Evolutionary conservation across 2,888 invertebrate species (phyloP), one percentile per base, ranked within the genome.

Genomic region (Anodontia alba): DNA sequence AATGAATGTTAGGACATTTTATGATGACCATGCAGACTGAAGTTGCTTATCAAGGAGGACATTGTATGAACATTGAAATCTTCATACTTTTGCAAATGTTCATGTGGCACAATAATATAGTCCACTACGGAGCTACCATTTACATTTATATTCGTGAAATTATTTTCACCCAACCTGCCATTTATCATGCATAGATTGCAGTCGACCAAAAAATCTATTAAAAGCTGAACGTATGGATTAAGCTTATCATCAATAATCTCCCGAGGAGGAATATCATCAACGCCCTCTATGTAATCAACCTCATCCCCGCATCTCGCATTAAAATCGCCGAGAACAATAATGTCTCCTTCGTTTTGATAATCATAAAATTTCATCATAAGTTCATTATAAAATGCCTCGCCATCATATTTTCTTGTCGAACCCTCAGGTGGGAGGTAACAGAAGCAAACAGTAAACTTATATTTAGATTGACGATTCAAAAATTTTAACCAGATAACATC

Each of bases 101-200:
- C 67, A 67, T 67, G 38, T 23, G 67, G 67, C 20, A 67, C 67
- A 23, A 67, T 67, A 3, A 67, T 67, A 23, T 67, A 67, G 36
- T 67, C 67, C 1, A 67, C 67, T 36, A 67, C 67, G 20, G 67
- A 67, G 38, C 38, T 36, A 1, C 67, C 67, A n/a, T 23, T 67
- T 15, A 5, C n/a, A 36, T 36, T 38, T 17, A 67, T 42, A 7
- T 67, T 36, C n/a, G 36, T 67, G 20, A 67, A 67, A 67, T 67
- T 38, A n/a, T 67, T 67, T 36, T 67, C 5, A 3, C 67, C 67
- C 7, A 20, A 15, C n/a, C 67, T 36, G 5, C 67, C 67, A 23
- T 67, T 67, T 67, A 67, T 36, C 67, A 36, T 67, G 23, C 67
- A 67, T 7, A 67, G 38, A 36, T 66, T 66, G 29, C 66, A 66